Conservation (phyloP, 2,888 invertebrate species). For the Drepana falcataria region DNA sequence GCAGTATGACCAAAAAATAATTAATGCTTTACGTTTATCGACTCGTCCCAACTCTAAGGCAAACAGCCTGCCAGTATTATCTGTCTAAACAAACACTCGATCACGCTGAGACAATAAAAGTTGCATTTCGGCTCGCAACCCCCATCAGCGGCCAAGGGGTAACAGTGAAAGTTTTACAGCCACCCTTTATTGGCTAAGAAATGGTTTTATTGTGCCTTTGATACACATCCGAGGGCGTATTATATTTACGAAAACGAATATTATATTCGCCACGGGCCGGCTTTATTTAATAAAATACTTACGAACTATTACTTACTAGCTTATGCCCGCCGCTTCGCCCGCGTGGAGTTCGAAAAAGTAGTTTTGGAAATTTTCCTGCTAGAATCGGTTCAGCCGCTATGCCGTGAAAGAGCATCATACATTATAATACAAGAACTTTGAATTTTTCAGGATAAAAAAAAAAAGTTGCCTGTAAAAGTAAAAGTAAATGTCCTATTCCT, state of each 20-base stretch:
- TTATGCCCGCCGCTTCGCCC: too few species aligned
- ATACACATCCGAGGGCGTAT: conserved; percentile 26
- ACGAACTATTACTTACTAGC: too few species aligned
- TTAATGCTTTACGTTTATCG: neutral
- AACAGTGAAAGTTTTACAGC: conserved; percentile 41
- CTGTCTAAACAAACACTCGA: conserved; percentile 37
- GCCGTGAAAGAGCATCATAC: too few species aligned
- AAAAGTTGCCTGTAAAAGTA: too few species aligned
- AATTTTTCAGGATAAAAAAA: too few species aligned
- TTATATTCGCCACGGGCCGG: neutral
- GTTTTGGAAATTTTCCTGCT: too few species aligned
- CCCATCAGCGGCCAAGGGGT: conserved; percentile 20
- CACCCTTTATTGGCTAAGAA: conserved; percentile 37
- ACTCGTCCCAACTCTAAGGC: conserved; percentile 6
- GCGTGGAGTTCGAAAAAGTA: too few species aligned
- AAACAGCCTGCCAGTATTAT: conserved; percentile 22
- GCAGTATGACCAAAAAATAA: too few species aligned
- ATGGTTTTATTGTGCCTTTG: conserved; percentile 38
- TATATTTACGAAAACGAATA: conserved; percentile 7
- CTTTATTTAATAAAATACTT: too few species aligned
- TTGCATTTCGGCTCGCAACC: conserved; percentile 31
- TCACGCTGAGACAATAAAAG: conserved; percentile 43
- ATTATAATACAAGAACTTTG: too few species aligned
- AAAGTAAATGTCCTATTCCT: too few species aligned
- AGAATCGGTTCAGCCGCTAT: too few species aligned